A percentile compares a stretch with the other conserved stretches of the same genome.
These are phyloP conservation scores for Choristoneura fumiferana DNA, from an alignment of 1,140 invertebrate genomes.

Conservation along the genomic window DNA sequence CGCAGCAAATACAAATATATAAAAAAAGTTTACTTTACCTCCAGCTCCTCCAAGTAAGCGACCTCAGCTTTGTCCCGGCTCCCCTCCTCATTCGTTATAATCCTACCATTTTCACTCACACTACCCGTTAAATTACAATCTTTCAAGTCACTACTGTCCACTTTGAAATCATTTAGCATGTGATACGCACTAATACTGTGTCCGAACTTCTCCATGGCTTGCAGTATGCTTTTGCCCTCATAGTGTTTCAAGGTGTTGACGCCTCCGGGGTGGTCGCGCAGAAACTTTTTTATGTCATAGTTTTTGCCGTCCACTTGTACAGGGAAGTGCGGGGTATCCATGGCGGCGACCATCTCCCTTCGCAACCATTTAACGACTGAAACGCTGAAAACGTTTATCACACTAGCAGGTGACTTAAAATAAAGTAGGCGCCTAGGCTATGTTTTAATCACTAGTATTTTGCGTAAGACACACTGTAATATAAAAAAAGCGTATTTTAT, in stretches of 20 bases:
- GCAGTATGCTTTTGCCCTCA: conserved; percentile 74
- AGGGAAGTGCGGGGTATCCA: conserved; percentile 33
- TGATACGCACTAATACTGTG: conserved; percentile 82
- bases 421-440: too few relatives aligned
- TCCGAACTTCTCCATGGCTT: conserved; percentile 74
- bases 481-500: too few relatives aligned
- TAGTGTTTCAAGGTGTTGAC: conserved; percentile 77
- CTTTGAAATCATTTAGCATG: conserved; percentile 80
- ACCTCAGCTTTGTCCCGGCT: conserved; percentile 48
- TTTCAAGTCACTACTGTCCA: conserved; percentile 32
- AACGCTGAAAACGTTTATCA: conserved; percentile 12
- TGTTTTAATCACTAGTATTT: too few relatives aligned
- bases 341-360: conserved; percentile 18
- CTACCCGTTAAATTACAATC: conserved; percentile 51
- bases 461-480: too few relatives aligned
- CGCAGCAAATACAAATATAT: too few relatives aligned
- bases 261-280: conserved; percentile 82
- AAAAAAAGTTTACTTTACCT: conserved; percentile 38
- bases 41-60: conserved; percentile 57
- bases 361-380: neutral
- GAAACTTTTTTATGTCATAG: conserved; percentile 80
- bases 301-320: conserved; percentile 57
- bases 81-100: conserved; percentile 57
- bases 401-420: neutral
- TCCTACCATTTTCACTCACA: conserved; percentile 62